Conservation (phyloP, 2,797 vertebrate genomes). For the Urocyon cinereoargenteus region DNA sequence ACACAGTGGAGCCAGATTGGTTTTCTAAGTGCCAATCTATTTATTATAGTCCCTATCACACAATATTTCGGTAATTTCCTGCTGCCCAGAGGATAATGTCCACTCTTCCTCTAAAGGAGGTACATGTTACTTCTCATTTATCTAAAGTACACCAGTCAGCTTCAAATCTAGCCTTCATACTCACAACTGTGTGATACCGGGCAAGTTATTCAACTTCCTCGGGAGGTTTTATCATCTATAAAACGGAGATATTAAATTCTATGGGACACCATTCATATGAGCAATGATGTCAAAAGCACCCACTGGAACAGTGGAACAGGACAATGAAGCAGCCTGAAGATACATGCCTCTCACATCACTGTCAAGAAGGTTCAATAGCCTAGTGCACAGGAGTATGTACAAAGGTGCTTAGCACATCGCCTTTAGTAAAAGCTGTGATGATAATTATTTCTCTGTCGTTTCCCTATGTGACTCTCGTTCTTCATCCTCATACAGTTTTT, state of each 20-base stretch:
- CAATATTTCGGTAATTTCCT: neutral
- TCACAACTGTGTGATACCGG: neutral
- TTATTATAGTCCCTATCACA: fast-evolving
- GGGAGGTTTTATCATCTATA: neutral
- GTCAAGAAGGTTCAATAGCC: neutral
- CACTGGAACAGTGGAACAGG: too few species aligned
- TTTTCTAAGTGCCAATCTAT: neutral
- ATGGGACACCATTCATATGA: neutral
- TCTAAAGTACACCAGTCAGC: neutral
- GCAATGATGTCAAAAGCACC: neutral
- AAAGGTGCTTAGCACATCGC: neutral
- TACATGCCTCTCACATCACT: too few species aligned
- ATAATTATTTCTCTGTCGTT: neutral
- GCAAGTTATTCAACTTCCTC: neutral
- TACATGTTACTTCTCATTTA: neutral
- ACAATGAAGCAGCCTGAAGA: neutral
- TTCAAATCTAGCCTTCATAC: neutral
- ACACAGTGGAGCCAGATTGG: neutral
- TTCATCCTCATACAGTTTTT: neutral
- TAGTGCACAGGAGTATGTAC: fast-evolving
- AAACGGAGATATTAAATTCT: neutral
- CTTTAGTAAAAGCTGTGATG: neutral
- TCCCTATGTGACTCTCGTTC: neutral
- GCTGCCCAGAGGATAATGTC: neutral
- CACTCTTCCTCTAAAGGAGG: neutral